Conservation (phyloP, 2,113 vertebrate genomes). For the Pangasianodon gigas region DNA sequence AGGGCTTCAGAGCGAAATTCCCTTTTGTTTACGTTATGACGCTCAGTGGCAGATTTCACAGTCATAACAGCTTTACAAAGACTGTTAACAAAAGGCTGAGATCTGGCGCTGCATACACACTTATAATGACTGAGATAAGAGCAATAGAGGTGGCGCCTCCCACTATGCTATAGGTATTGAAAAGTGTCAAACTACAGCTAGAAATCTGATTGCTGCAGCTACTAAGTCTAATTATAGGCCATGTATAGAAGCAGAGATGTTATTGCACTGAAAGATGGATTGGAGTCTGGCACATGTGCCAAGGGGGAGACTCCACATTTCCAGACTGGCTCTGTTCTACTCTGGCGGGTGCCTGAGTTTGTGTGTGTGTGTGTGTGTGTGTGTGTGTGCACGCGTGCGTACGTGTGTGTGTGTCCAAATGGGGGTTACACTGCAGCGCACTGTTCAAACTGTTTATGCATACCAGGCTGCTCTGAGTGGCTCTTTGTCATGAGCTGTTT, state of each 20-base stretch:
- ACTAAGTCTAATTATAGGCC: conserved; percentile 31
- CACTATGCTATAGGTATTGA: conserved; percentile 14
- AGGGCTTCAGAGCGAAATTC: conserved; percentile 46
- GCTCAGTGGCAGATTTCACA: conserved; percentile 34
- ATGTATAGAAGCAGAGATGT: conserved; percentile 52
- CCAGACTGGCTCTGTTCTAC: conserved; percentile 73
- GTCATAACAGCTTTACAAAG: conserved; percentile 49
- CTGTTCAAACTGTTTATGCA: conserved; percentile 90
- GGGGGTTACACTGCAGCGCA: conserved; percentile 82
- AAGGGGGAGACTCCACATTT: conserved; percentile 70
- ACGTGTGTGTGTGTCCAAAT: conserved; percentile 43
- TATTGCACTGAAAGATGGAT: conserved; percentile 64
- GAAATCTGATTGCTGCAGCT: conserved; percentile 31
- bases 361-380: conserved; percentile 38
- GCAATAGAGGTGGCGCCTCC: not conserved
- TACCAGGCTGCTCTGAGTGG: conserved; percentile 85
- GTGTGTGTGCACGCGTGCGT: conserved; percentile 37
- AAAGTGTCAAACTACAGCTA: conserved; percentile 17
- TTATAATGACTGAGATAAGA: conserved; percentile 19
- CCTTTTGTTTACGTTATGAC: conserved; percentile 46
- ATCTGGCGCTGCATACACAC: conserved; percentile 19
- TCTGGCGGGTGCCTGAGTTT: conserved; percentile 47
- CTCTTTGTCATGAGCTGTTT: conserved; percentile 93
- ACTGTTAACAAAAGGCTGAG: conserved; percentile 43
- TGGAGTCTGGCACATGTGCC: conserved; percentile 62